Percentiles rank a stretch among this genome's conserved stretches.
These are phyloP conservation scores for Sterrhoptilus dennistouni DNA, from an alignment of 2,113 vertebrate species.

Conservation along the genomic window DNA sequence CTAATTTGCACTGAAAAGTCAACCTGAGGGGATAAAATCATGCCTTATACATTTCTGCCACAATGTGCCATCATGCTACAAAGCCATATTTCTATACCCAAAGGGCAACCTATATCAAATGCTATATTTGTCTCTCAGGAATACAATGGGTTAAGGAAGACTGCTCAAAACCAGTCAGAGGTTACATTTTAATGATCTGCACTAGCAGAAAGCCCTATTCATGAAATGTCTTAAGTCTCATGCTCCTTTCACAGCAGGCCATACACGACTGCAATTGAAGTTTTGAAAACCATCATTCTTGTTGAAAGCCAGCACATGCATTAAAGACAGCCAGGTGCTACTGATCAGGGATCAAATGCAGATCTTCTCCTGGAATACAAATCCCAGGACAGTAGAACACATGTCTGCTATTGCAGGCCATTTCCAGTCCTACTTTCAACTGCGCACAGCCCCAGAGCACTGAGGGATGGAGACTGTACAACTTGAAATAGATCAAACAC, in stretches of 20 bases:
- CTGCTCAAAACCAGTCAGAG: not conserved
- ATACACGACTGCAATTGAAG: not conserved
- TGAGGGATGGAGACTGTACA: not conserved
- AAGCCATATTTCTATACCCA: not conserved
- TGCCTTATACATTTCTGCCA: not conserved
- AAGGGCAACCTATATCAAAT: not conserved
- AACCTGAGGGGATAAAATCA: not conserved
- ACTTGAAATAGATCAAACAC: not conserved
- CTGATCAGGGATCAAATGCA: not conserved
- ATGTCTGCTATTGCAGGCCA: not conserved
- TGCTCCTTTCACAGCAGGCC: not conserved
- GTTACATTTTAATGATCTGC: not conserved
- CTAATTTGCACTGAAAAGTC: constrained; percentile 4
- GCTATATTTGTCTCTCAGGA: not conserved
- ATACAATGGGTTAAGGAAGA: not conserved
- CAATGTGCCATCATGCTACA: not conserved
- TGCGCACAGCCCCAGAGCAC: not conserved
- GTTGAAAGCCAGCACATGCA: not conserved
- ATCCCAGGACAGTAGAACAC: not conserved
- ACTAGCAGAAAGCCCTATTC: not conserved
- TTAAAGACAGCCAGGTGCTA: not conserved
- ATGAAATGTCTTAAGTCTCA: not conserved
- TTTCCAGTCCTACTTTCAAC: not conserved
- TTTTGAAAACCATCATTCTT: not conserved
- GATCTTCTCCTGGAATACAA: not conserved